phyloP scores from a whole-genome alignment of 2,797 vertebrate species.

The Ataeniobius toweri region DNA sequence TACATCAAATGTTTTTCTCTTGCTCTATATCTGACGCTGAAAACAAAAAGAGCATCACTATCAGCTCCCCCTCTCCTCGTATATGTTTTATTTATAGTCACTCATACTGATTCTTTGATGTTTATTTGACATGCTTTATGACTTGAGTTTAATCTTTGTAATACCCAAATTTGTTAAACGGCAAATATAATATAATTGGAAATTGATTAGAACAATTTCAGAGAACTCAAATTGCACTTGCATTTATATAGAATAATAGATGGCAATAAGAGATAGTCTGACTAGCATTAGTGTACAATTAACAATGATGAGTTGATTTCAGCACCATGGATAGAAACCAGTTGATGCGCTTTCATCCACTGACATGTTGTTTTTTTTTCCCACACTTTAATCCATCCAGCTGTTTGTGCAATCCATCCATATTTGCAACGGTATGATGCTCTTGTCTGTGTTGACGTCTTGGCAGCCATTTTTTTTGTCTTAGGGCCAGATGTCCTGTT shows the following conservation, averaged over 20 bases:
- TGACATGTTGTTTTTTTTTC: constrained; percentile 18
- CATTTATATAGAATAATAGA: background rate
- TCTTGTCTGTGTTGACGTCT: background rate
- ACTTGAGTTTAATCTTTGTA: background rate
- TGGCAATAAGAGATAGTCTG: background rate
- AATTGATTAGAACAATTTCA: background rate
- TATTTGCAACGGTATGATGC: constrained; percentile 7
- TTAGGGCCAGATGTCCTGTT: constrained; percentile 7
- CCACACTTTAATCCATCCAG: constrained; percentile 14
- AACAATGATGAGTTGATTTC: constrained; percentile 38
- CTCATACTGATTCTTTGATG: background rate
- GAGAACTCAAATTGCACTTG: background rate
- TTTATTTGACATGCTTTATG: background rate
- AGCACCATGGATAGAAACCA: constrained; percentile 65
- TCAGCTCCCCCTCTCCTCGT: background rate
- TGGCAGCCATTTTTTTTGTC: constrained; percentile 10
- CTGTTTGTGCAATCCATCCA: constrained; percentile 15
- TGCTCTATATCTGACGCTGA: background rate
- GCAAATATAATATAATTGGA: background rate
- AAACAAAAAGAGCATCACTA: constrained; percentile 5
- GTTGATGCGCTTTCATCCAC: constrained; percentile 15
- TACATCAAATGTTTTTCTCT: background rate
- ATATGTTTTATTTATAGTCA: background rate
- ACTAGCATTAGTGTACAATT: background rate
- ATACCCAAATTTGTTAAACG: background rate